phyloP scores from a whole-genome alignment of 2,888 invertebrate genomes.

The Ethmia dodecea region DNA sequence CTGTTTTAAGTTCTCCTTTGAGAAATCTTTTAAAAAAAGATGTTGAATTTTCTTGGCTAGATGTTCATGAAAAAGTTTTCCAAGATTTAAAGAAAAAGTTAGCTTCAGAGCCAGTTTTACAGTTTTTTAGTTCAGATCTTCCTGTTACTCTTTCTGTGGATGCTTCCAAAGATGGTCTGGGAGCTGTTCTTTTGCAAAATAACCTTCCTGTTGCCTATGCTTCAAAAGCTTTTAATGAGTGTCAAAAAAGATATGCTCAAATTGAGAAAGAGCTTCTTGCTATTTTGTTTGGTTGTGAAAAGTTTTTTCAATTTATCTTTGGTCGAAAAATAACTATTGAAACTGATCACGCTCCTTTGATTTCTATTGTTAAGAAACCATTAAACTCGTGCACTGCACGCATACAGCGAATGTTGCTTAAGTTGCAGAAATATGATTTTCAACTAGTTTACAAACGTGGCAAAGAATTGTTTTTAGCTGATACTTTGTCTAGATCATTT shows the following conservation, averaged over 20 bases:
- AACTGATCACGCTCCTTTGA: conserved; percentile 20
- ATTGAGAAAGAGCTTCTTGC: conserved; percentile 20
- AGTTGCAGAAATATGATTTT: conserved; percentile 16
- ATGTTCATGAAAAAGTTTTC: conserved; percentile 9
- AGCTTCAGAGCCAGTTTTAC: conserved; percentile 10
- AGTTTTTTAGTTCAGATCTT: conserved; percentile 5
- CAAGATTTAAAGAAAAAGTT: conserved; percentile 7
- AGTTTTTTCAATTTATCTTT: conserved; percentile 17
- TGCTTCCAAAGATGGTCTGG: conserved; percentile 8
- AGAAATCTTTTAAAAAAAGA: conserved; percentile 13
- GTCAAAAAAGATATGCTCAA: conserved; percentile 15
- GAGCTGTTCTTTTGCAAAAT: conserved; percentile 11
- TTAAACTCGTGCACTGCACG: conserved; percentile 12
- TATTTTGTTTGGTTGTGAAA: no score
- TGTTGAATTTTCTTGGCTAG: conserved; percentile 7
- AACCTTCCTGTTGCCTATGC: conserved; percentile 14
- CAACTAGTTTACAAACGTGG: conserved; percentile 15
- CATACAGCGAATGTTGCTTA: conserved; percentile 17
- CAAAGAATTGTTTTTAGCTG: conserved; percentile 16
- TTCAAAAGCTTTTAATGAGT: conserved; percentile 15
- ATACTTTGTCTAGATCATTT: conserved; percentile 14
- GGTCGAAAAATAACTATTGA: conserved; percentile 17
- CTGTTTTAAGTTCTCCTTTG: conserved; percentile 9
- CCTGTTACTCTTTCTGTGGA: conserved; percentile 10
- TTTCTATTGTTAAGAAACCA: conserved; percentile 15